phyloP scores from a whole-genome alignment of 2,888 invertebrate species.

The Meghimatium bilineatum region DNA sequence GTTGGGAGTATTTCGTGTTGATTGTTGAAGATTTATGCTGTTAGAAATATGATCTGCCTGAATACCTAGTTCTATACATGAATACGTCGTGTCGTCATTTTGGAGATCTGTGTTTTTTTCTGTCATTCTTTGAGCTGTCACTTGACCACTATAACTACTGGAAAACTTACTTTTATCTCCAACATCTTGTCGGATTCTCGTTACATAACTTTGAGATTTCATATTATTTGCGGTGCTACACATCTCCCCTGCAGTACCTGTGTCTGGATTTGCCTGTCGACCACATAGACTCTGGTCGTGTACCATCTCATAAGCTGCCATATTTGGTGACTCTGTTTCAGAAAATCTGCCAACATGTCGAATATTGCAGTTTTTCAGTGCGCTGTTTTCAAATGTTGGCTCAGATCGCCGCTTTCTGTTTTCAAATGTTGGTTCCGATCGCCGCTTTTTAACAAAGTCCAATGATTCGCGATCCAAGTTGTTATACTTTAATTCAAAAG shows the following conservation, averaged over 20 bases:
- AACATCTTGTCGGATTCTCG: not conserved
- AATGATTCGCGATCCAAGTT: not conserved
- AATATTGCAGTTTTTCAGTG: not conserved
- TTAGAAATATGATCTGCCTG: not conserved
- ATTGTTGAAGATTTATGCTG: not conserved
- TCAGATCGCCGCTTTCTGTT: too few relatives aligned
- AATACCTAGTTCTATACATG: too few relatives aligned
- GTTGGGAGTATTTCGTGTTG: not conserved
- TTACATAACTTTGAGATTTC: not conserved
- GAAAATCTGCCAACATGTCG: not conserved
- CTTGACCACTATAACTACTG: not conserved
- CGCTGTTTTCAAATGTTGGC: not conserved
- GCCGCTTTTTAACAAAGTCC: not conserved
- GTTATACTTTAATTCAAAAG: slow-evolving; percentile 7
- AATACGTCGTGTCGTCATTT: not conserved
- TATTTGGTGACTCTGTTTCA: not conserved
- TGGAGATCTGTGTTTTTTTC: not conserved
- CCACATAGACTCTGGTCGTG: not conserved
- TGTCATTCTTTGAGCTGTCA: not conserved
- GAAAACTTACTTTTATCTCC: not conserved
- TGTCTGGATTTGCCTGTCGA: not conserved
- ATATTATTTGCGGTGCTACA: too few relatives aligned
- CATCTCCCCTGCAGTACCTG: not conserved
- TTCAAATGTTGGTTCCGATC: slow-evolving; percentile 8
- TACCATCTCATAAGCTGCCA: not conserved